Conservation (phyloP, 2,888 invertebrate species). For the Odontothrips loti region DNA sequence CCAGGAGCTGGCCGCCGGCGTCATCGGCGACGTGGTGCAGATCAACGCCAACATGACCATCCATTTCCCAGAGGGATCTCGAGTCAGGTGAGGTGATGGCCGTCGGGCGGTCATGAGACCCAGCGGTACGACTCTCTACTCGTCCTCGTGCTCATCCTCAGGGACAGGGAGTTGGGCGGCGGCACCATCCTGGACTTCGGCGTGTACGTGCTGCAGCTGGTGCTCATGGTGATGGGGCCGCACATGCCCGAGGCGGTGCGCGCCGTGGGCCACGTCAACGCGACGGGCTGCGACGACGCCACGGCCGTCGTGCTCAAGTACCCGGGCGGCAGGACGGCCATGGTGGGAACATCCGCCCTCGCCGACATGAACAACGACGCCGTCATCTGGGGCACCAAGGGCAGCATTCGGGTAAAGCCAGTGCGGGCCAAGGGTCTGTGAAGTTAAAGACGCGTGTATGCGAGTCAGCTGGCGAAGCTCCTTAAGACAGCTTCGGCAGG, state of each 20-base stretch:
- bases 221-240: neutral
- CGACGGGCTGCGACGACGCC: constrained; percentile 17
- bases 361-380: constrained; percentile 49
- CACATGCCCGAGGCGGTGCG: neutral
- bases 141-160: neutral
- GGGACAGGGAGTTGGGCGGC: neutral
- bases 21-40: neutral
- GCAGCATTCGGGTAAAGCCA: neutral
- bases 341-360: constrained; percentile 10
- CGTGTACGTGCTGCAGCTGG: constrained; percentile 19
- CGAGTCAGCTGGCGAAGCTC: no score
- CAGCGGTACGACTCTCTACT: neutral
- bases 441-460: no score
- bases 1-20: neutral
- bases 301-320: constrained; percentile 7
- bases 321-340: neutral
- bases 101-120: neutral
- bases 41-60: constrained; percentile 13
- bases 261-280: constrained; percentile 12
- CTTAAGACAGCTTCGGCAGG: no score
- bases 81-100: neutral
- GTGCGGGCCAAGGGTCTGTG: no score
- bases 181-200: constrained; percentile 19
- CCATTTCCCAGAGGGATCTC: neutral
- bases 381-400: constrained; percentile 70